Evolutionary conservation across 1,140 invertebrate genomes (phyloP).

Genomic region (Drosophila sechellia): DNA sequence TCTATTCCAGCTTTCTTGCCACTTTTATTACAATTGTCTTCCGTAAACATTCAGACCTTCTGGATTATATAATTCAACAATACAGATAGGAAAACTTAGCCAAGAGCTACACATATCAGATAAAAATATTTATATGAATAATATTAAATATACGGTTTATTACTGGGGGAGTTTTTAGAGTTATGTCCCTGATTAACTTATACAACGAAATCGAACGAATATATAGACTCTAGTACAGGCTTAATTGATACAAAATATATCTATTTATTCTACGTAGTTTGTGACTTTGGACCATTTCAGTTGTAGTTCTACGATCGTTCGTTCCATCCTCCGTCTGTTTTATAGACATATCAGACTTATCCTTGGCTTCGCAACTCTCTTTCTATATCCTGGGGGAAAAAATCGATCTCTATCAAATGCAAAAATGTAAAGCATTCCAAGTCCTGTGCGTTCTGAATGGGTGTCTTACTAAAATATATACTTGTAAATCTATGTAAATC

Average conservation of each 20-base stretch:
- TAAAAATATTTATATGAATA: constrained; percentile 30
- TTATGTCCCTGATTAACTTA: constrained; percentile 30
- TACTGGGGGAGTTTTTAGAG: constrained; percentile 24
- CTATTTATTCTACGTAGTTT: constrained; percentile 57
- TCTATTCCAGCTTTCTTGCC: constrained; percentile 32
- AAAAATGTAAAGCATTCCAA: constrained; percentile 69
- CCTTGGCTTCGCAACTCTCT: constrained; percentile 36
- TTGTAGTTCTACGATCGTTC: constrained; percentile 52
- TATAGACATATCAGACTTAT: constrained; percentile 64
- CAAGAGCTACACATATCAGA: constrained; percentile 24
- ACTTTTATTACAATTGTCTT: constrained; percentile 64
- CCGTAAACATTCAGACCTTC: constrained; percentile 53
- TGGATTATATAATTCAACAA: constrained; percentile 56
- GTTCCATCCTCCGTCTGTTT: constrained; percentile 11
- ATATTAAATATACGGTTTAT: constrained; percentile 19
- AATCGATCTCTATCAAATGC: constrained; percentile 76
- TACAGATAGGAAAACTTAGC: constrained; percentile 51
- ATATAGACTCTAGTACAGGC: constrained; percentile 16
- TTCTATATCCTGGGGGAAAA: constrained; percentile 48
- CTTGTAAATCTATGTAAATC: constrained; percentile 34
- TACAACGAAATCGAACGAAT: constrained; percentile 22
- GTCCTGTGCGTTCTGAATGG: constrained; percentile 71
- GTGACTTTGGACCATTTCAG: constrained; percentile 73
- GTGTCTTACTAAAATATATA: constrained; percentile 73
- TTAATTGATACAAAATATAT: constrained; percentile 44